Conservation (phyloP, 2,113 vertebrate genomes). For the Pseudopipra pipra region DNA sequence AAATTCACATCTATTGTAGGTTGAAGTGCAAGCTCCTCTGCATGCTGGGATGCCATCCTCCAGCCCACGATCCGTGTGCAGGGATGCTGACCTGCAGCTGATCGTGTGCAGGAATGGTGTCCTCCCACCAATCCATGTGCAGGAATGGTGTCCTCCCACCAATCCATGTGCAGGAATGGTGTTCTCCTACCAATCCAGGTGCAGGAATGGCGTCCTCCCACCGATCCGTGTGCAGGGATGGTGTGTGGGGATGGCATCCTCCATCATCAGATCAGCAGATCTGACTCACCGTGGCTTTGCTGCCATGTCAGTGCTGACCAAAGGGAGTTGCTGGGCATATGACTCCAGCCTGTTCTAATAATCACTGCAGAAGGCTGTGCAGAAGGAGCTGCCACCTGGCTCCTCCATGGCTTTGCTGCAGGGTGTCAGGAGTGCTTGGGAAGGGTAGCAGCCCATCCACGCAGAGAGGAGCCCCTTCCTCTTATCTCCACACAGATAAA, state of each 20-base stretch:
- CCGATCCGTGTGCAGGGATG: not conserved
- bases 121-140: not conserved
- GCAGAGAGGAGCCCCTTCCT: not conserved
- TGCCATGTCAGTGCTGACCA: not conserved
- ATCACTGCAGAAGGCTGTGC: not conserved
- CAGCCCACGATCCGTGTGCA: not conserved
- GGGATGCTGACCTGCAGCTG: not conserved
- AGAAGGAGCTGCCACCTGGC: fast-evolving
- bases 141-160: not conserved
- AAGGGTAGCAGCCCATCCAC: fast-evolving
- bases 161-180: not conserved
- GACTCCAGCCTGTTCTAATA: not conserved
- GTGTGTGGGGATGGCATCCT: not conserved
- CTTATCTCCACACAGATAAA: not conserved
- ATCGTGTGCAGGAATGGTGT: too few species aligned
- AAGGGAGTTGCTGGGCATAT: not conserved
- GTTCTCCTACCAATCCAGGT: not conserved
- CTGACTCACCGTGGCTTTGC: not conserved
- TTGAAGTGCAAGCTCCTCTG: not conserved
- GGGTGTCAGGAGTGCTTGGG: not conserved
- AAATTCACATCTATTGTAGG: not conserved
- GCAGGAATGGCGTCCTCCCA: not conserved
- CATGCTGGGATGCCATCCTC: not conserved
- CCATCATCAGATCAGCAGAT: not conserved
- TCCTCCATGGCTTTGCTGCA: not conserved